A percentile compares a stretch with the other conserved stretches of the same genome.
Conservation (phyloP, 2,888 invertebrate species). For the Heliothis peltigera region DNA sequence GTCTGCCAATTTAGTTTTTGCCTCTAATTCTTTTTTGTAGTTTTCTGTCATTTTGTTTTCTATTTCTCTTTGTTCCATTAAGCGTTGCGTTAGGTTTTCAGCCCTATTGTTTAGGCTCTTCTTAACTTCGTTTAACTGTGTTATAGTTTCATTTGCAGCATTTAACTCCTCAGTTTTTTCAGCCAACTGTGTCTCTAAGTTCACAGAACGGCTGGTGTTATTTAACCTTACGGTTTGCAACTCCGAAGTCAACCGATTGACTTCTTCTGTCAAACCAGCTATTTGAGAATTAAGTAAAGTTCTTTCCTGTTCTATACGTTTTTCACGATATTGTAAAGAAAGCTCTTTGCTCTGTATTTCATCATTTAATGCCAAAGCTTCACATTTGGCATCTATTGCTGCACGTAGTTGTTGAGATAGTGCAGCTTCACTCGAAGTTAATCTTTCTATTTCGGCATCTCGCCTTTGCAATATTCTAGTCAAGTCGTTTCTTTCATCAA, state of each 20-base stretch:
- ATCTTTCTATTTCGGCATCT: slow-evolving; percentile 92
- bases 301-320: slow-evolving; percentile 95
- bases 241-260: slow-evolving; percentile 94
- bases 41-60: slow-evolving; percentile 93
- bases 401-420: slow-evolving; percentile 93
- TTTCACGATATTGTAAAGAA: slow-evolving; percentile 94
- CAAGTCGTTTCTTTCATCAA: slow-evolving; percentile 94
- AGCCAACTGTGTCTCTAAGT: slow-evolving; percentile 93
- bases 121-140: slow-evolving; percentile 92
- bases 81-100: slow-evolving; percentile 92
- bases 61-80: slow-evolving; percentile 93
- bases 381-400: slow-evolving; percentile 95
- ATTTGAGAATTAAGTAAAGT: slow-evolving; percentile 94
- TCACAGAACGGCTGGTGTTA: slow-evolving; percentile 90
- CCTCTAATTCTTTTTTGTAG: slow-evolving; percentile 94
- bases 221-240: slow-evolving; percentile 94
- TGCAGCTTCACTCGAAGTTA: slow-evolving; percentile 92
- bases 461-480: slow-evolving; percentile 93
- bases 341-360: slow-evolving; percentile 95
- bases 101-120: slow-evolving; percentile 92
- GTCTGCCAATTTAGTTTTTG: slow-evolving; percentile 95
- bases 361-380: slow-evolving; percentile 94
- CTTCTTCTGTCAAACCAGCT: slow-evolving; percentile 93
- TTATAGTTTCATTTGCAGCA: slow-evolving; percentile 92
- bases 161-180: slow-evolving; percentile 95